Percentiles rank a stretch among this genome's conserved stretches.
Conservation (phyloP, 2,113 vertebrate species). For the Ranitomeya imitator region DNA sequence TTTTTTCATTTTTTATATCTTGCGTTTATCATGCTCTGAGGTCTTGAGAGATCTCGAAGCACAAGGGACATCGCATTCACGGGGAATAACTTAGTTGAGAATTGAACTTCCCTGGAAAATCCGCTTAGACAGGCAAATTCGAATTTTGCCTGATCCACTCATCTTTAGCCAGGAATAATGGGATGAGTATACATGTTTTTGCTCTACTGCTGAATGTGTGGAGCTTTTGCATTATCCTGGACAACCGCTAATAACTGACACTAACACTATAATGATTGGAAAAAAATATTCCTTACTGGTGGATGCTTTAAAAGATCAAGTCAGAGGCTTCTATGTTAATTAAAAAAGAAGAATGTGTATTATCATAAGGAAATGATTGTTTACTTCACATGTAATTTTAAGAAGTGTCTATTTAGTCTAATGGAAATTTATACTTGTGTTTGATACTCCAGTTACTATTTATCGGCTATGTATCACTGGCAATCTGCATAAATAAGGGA, state of each 20-base stretch:
- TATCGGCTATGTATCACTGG: not conserved
- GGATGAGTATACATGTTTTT: too few species aligned
- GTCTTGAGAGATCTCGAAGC: too few species aligned
- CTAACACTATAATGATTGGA: not conserved
- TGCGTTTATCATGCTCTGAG: too few species aligned
- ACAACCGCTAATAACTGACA: not conserved
- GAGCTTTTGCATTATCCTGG: too few species aligned
- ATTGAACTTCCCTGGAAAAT: too few species aligned
- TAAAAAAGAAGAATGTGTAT: constrained; percentile 28
- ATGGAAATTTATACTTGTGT: constrained; percentile 11
- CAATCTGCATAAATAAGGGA: not conserved
- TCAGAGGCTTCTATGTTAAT: not conserved
- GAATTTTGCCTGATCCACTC: too few species aligned
- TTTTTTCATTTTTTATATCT: too few species aligned
- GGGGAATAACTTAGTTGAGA: too few species aligned
- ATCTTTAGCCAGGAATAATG: too few species aligned
- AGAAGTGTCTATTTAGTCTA: constrained; percentile 40
- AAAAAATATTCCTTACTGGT: not conserved
- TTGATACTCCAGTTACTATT: constrained; percentile 11
- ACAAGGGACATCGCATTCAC: too few species aligned
- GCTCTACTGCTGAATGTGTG: too few species aligned
- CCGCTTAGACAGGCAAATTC: too few species aligned
- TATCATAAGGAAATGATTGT: constrained; percentile 39
- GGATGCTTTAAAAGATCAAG: constrained; percentile 24
- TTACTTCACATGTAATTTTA: constrained; percentile 33